These are phyloP conservation scores for Corapipo altera DNA, from an alignment of 2,113 vertebrate genomes.

Conservation along the genomic window DNA sequence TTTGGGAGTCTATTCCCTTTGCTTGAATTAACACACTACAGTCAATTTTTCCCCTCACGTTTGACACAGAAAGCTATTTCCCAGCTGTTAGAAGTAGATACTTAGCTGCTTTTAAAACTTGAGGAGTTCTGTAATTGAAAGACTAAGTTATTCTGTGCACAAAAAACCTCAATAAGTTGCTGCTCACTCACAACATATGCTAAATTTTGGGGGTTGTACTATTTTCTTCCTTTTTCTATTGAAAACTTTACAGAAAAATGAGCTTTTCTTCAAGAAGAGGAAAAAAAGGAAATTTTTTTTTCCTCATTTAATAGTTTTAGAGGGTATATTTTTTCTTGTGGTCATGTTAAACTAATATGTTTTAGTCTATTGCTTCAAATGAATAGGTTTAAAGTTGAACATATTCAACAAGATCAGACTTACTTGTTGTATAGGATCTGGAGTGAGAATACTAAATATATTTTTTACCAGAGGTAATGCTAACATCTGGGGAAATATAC, in stretches of 20 bases:
- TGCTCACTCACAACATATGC: not conserved
- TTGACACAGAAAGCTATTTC: constrained; percentile 13
- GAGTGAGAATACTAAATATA: not conserved
- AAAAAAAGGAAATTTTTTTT: not conserved
- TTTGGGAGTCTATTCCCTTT: not conserved
- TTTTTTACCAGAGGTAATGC: not conserved
- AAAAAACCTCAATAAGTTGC: not conserved
- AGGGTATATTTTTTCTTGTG: not conserved
- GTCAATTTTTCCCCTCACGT: not conserved
- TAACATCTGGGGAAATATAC: not conserved
- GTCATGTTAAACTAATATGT: not conserved
- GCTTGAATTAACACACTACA: not conserved
- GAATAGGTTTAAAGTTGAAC: not conserved
- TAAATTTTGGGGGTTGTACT: not conserved
- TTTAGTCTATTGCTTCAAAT: not conserved
- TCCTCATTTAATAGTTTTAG: not conserved
- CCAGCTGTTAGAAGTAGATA: not conserved
- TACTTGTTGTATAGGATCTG: not conserved
- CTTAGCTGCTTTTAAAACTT: constrained; percentile 15
- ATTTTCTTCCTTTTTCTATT: not conserved
- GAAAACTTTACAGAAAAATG: not conserved
- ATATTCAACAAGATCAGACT: not conserved
- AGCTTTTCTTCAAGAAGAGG: not conserved
- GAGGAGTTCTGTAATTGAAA: constrained; percentile 25
- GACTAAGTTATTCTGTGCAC: not conserved